These are phyloP conservation scores for Alligator mississippiensis DNA, from an alignment of 2,113 vertebrate genomes.

Conservation along the genomic window DNA sequence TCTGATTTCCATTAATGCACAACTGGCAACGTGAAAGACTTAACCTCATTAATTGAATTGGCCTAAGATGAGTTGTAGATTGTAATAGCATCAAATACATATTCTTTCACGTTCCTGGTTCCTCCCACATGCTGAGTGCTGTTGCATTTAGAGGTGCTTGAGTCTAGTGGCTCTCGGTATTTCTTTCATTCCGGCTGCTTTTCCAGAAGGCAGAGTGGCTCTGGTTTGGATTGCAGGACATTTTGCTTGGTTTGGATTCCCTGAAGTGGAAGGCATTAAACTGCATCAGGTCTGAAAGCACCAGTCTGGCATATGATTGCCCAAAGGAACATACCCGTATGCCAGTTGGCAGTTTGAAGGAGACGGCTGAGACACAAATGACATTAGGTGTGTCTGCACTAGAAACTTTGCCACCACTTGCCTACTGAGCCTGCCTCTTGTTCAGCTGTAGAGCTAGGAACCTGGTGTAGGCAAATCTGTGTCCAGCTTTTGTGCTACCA, in stretches of 20 bases:
- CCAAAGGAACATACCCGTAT: no score
- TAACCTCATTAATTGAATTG: neutral
- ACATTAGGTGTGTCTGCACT: neutral
- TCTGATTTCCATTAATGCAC: neutral
- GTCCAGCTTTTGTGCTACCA: neutral
- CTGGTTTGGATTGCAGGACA: neutral
- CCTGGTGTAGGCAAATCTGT: neutral
- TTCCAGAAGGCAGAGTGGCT: neutral
- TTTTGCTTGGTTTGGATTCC: neutral
- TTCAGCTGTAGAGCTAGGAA: neutral
- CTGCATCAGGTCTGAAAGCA: neutral
- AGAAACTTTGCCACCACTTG: no score
- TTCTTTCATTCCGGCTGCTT: neutral
- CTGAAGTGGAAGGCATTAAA: neutral
- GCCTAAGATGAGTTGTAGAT: neutral
- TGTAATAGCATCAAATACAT: neutral
- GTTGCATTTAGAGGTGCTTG: neutral
- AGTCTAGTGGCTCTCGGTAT: neutral
- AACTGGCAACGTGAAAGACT: neutral
- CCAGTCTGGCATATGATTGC: neutral
- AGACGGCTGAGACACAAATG: neutral
- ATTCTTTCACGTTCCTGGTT: neutral
- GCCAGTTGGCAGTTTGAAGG: neutral
- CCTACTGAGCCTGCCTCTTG: neutral
- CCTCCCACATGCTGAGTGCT: neutral